Evolutionary conservation across 2,888 invertebrate genomes (phyloP).

Genomic region (Tachystola acroxantha): DNA sequence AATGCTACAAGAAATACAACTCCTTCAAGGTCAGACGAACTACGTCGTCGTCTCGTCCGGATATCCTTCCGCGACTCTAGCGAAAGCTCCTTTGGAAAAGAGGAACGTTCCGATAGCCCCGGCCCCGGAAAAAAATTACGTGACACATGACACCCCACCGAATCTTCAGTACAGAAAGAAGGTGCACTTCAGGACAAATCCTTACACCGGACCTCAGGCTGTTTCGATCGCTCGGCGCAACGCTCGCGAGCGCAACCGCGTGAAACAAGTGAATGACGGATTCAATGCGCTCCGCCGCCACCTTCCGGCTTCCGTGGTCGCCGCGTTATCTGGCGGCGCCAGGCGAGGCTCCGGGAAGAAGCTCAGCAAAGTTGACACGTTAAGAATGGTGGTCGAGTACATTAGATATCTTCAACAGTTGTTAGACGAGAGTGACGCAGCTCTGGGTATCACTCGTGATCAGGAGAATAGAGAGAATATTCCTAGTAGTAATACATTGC

Average conservation of each 20-base stretch:
- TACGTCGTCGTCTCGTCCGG: conserved; percentile 80
- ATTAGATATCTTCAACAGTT: conserved; percentile 90
- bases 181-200: conserved; percentile 83
- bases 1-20: conserved; percentile 76
- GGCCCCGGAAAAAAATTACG: conserved; percentile 76
- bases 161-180: conserved; percentile 83
- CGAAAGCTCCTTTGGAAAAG: conserved; percentile 72
- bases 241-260: conserved; percentile 95
- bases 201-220: conserved; percentile 83
- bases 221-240: conserved; percentile 94
- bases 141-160: conserved; percentile 73
- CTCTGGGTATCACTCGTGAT: conserved; percentile 66
- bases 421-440: conserved; percentile 84
- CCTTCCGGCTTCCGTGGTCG: conserved; percentile 89
- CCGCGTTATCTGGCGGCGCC: conserved; percentile 80
- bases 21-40: conserved; percentile 76
- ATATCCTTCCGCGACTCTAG: conserved; percentile 63
- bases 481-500: conserved; percentile 47
- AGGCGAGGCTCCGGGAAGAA: conserved; percentile 90
- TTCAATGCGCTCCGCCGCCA: conserved; percentile 93
- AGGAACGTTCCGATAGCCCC: conserved; percentile 77
- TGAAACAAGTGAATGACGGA: conserved; percentile 96
- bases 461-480: conserved; percentile 69
- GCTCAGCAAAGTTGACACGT: conserved; percentile 92
- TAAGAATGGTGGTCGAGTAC: conserved; percentile 94